phyloP scores from a whole-genome alignment of 2,888 invertebrate species.

The Apodemia zela region DNA sequence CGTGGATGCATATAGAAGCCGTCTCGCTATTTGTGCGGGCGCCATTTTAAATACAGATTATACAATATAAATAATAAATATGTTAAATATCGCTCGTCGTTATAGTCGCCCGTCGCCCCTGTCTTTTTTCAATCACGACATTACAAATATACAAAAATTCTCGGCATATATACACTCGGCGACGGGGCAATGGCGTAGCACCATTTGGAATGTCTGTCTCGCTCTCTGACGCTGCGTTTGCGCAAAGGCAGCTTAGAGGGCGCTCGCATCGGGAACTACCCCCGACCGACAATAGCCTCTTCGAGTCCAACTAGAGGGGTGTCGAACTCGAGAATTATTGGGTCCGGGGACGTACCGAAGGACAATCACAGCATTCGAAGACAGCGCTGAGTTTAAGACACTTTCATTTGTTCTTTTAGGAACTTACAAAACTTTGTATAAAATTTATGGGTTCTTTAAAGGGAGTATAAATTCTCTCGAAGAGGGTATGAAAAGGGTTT shows the following conservation, averaged over 20 bases:
- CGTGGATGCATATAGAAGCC: slow-evolving; percentile 62
- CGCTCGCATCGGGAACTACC: slow-evolving; percentile 37
- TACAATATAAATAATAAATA: slow-evolving; percentile 46
- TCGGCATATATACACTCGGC: slow-evolving; percentile 32
- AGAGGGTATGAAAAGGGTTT: neutral
- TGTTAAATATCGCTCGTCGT: slow-evolving; percentile 37
- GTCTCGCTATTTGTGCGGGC: slow-evolving; percentile 47
- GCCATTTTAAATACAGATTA: slow-evolving; percentile 47
- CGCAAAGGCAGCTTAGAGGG: slow-evolving; percentile 35
- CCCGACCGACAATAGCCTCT: slow-evolving; percentile 30
- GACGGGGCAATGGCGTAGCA: slow-evolving; percentile 29
- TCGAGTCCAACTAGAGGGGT: slow-evolving; percentile 14
- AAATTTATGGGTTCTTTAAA: neutral
- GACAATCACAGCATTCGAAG: slow-evolving; percentile 6
- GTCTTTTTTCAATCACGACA: slow-evolving; percentile 37
- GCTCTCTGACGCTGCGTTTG: slow-evolving; percentile 44
- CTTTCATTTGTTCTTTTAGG: neutral
- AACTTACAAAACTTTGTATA: slow-evolving; percentile 5
- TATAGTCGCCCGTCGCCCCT: slow-evolving; percentile 35
- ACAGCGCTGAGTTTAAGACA: slow-evolving; percentile 14
- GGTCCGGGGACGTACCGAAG: slow-evolving; percentile 1
- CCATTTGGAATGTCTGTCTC: slow-evolving; percentile 28
- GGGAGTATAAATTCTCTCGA: neutral
- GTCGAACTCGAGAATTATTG: neutral
- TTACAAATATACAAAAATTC: slow-evolving; percentile 70